Conservation (phyloP, 2,113 vertebrate species). For the Macrotus californicus region DNA sequence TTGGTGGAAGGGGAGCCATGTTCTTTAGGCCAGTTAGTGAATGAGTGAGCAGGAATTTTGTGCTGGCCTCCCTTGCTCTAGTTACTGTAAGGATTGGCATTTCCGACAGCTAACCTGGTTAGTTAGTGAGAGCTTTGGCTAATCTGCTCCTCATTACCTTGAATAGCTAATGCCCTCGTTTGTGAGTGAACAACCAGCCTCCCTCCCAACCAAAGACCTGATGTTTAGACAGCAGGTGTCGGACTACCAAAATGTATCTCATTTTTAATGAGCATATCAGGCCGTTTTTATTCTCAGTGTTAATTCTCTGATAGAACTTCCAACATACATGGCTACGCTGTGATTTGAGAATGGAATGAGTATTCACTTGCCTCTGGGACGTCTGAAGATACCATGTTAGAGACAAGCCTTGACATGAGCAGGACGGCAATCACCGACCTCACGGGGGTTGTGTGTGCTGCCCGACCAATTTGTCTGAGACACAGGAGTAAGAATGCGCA, state of each 20-base stretch:
- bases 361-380: not conserved
- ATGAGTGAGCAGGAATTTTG: not conserved
- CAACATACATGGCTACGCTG: not conserved
- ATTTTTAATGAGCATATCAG: not conserved
- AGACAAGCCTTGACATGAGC: not conserved
- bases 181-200: fast-evolving
- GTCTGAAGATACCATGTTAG: not conserved
- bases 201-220: not conserved
- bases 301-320: not conserved
- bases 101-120: not conserved
- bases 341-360: not conserved
- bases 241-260: not conserved
- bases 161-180: not conserved
- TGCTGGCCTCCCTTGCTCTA: not conserved
- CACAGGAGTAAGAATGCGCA: not conserved
- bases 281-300: not conserved
- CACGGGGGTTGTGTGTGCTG: not conserved
- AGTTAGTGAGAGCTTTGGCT: not conserved
- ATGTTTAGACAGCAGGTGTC: not conserved
- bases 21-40: not conserved
- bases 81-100: not conserved
- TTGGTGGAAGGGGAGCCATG: not conserved
- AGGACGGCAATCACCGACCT: not conserved
- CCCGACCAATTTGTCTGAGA: not conserved
- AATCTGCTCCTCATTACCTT: fast-evolving